Base-by-base conservation (phyloP, 2,113 vertebrate species). In the Trinectes maculatus region DNA sequence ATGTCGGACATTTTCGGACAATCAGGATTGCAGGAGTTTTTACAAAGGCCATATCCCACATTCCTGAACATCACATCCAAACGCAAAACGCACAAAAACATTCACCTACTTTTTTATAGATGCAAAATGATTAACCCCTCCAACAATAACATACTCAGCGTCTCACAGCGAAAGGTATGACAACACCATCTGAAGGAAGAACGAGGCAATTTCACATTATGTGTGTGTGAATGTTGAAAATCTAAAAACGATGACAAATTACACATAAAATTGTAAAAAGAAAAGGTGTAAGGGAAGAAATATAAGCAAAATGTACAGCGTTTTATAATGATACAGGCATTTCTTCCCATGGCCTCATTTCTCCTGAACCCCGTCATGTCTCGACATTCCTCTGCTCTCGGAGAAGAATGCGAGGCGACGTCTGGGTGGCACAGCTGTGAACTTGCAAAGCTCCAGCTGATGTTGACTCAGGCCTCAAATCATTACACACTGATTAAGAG, bases 401-500 rank as follows among this genome's bases (percentile, higher is more conserved):
- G 16, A 40, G 48, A 40, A 42, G 49, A 80, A 74, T 77, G 74
- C 43, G 48, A 34, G 31, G 9, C 9, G 24, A 1, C 5, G 18
- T 61, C 34, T 21, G 47, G 54, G 52, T 36, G 59, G 19, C 40
- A 48, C 48, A 49, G 57, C 69, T 40, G 58, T 59, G 64, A 72
- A 66, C 74, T 42, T 31, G 44, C 61, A 51, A 42, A 49, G 66
- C 63, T 34, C 28, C 39, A 37, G 69, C 63, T 62, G 71, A 68
- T 82, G 77, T 85, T 84, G 78, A 80, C 79, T 54, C 60, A 49
- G 47, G 61, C 63, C 57, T 73, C 25, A 65, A 47, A 78, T 64
- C 70, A 76, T 80, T 73, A 80, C 75, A 80, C 59, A 25, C 62
- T 64, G 51, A 81, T 64, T 70, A 52, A 48, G 28, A 81, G 55